A percentile compares a stretch with the other conserved stretches of the same genome.
Evolutionary conservation across 1,140 invertebrate genomes (phyloP).

Genomic region (Pemphigus obesinymphae): DNA sequence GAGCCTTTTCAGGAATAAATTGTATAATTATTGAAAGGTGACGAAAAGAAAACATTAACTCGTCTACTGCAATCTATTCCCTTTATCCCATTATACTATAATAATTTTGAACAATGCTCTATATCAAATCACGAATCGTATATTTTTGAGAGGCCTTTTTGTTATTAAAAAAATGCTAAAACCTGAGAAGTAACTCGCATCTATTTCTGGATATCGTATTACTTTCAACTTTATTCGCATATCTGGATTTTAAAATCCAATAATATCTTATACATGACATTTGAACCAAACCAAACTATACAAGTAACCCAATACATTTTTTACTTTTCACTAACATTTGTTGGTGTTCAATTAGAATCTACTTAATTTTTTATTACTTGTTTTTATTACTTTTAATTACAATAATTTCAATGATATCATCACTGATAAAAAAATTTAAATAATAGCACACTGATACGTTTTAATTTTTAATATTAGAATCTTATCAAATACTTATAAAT

Average conservation of each 20-base stretch:
- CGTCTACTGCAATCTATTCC: background rate
- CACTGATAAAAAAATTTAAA: background rate
- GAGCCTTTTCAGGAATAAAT: background rate
- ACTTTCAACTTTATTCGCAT: background rate
- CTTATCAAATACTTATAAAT: too few species aligned
- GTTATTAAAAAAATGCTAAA: background rate
- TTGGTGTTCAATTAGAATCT: conserved; percentile 18
- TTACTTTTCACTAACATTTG: conserved; percentile 37
- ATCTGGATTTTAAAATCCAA: conserved; percentile 15
- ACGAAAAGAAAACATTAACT: background rate
- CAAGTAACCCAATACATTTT: conserved; percentile 36
- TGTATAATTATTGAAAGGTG: background rate
- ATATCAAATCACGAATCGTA: background rate
- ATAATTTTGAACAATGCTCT: background rate
- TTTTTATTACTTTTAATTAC: background rate
- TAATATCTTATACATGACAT: conserved; percentile 11
- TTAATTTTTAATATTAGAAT: too few species aligned
- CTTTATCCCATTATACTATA: background rate
- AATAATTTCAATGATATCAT: background rate
- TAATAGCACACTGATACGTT: background rate
- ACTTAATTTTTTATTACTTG: background rate
- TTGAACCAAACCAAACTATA: conserved; percentile 40
- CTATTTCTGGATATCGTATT: background rate
- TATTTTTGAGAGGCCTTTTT: background rate
- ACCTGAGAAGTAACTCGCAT: background rate